Base-by-base conservation (phyloP, 2,113 vertebrate genomes). In the Calidris pygmaea region DNA sequence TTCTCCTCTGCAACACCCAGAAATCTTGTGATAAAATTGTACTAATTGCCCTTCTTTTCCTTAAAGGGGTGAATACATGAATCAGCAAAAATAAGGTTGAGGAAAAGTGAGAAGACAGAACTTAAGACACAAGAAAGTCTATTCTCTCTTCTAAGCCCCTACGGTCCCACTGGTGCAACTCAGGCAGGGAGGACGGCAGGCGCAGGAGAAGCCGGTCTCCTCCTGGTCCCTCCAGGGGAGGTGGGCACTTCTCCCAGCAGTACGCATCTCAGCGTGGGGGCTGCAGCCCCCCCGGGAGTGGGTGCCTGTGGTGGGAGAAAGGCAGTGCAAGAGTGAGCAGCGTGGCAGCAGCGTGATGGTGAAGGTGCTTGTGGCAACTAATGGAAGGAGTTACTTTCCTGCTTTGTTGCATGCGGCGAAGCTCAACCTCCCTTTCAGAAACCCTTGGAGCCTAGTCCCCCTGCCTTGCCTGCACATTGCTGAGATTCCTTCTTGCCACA, bases 241-340 rank as follows among this genome's bases (percentile, higher is more conserved):
- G 4, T 30, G 21, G 12, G 30, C 35, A 16, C 19, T 39, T 23
- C 14, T 60, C 21, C 17, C 53, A 39, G 48, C 34, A 59, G 24
- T 2, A 10, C 0, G 0, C 6, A 8, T 34, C 22, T 43, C 43
- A 62, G 8, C 7, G 0, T 34, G 15, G 16, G 41, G 29, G 30
- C 50, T 77, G 65, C 56, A 82, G 55, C 11, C 9, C 12, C 30
- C 37, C 9, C 1, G 0, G n/a, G 4, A 30, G n/a, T 2, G 62
- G 32, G 12, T 9, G 13, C 0, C 0, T 6, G 3, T 20, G 1
- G 0, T 0, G 10, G 22, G 23, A 65, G 29, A 75, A 65, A 14
- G 52, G 74, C 20, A 24, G 24, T 0, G 2, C 0, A 2, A 23
- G 47, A 45, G 8, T 4, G 32, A 76, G 32, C 0, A 26, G 20